Base-by-base conservation (phyloP, 64 coral and sea anemone genomes). In the Hydrozoanthus tunicans region DNA sequence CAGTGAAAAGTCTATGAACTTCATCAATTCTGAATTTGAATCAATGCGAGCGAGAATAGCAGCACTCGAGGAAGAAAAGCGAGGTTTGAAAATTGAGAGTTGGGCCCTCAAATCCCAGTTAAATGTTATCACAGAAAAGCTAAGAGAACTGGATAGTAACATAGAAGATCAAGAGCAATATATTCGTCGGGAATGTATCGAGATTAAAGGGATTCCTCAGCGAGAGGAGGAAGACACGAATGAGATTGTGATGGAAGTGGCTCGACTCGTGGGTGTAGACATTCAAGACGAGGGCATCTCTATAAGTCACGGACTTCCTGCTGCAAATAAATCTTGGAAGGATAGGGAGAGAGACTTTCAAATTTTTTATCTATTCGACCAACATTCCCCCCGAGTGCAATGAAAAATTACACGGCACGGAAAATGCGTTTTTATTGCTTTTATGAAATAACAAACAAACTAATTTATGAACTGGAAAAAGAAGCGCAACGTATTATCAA, bases 1-100 rank as follows among this genome's bases (percentile, higher is more conserved):
- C 53, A 64, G 80, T 13, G 60, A 91, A 32, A 32, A 89, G 0
- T 89, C 86, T 15, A 77, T 89, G 86, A 43, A 14, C 76, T 89
- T 89, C 72, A 58, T 77, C 8, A 85, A 59, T 77, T 23, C 73
- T 15, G 68, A 62, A 20, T 76, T 52, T 24, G 86, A 77, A 70
- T 13, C 59, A 5, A 77, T 59, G 13, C 52, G 9, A 9, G 58
- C 68, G 56, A 89, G 32, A 76, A 26, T 89, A 4, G 72, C 43
- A 51, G 20, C 86, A 17, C 86, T 89, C 62, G 5, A 85, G 68
- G 72, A 60, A 77, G 70, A 89, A 58, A 89, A 89, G 4, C 17
- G 10, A 12, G 55, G 68, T 24, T 58, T 89, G 23, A 76, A 77
- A 89, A 51, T 89, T 60, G 55, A 89, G 11, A 89, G 74, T 27